Evolutionary conservation across 2,113 vertebrate genomes (phyloP).

Genomic region (Protobothrops flavoviridis): DNA sequence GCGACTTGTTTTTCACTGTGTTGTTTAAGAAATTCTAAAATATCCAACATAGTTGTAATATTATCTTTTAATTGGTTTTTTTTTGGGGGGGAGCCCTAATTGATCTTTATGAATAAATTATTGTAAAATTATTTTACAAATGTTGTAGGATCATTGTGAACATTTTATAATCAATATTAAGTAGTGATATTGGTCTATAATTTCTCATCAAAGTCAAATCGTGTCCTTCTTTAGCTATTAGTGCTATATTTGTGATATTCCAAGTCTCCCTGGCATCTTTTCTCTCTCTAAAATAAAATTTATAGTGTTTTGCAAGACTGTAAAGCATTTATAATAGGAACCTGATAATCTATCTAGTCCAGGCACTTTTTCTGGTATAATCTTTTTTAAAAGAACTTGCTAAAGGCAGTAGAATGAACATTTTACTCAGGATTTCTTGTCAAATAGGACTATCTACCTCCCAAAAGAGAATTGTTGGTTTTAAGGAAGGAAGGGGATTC

Average conservation of each 20-base stretch:
- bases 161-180: not conserved
- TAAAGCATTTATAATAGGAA: not conserved
- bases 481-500: not conserved
- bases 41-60: not conserved
- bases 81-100: not conserved
- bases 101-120: not conserved
- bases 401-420: slow-evolving; percentile 7
- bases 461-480: not conserved
- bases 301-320: not conserved
- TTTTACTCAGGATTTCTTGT: not conserved
- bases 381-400: not conserved
- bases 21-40: not conserved
- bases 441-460: not conserved
- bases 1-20: not conserved
- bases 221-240: not conserved
- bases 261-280: not conserved
- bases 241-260: not conserved
- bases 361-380: not conserved
- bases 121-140: not conserved
- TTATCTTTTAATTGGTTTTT: not conserved
- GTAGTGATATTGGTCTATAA: not conserved
- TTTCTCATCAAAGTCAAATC: not conserved
- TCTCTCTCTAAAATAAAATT: not conserved
- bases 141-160: not conserved
- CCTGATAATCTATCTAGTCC: not conserved